phyloP scores from a whole-genome alignment of 2,797 vertebrate genomes.

The Mycteria americana region DNA sequence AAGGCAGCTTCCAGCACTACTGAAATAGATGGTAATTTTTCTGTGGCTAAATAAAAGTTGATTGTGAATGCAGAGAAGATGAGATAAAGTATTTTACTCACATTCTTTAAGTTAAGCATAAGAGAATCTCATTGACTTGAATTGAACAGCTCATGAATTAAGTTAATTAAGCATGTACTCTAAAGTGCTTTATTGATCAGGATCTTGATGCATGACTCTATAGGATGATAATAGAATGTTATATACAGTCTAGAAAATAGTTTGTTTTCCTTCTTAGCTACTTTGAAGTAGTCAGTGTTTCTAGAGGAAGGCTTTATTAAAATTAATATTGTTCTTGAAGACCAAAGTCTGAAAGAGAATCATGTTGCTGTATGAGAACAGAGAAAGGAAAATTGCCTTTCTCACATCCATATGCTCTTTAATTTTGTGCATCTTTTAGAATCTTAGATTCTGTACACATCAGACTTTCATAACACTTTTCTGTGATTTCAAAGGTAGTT shows the following conservation, averaged over 20 bases:
- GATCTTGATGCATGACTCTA: background rate
- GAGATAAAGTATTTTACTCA: background rate
- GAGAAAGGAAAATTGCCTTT: background rate
- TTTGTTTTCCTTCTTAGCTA: background rate
- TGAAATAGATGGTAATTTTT: background rate
- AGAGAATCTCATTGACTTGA: background rate
- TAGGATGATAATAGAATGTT: background rate
- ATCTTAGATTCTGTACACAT: background rate
- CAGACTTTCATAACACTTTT: background rate
- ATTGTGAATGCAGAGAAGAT: background rate
- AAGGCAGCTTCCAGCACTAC: background rate
- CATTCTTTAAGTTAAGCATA: no score
- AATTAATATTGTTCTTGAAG: background rate
- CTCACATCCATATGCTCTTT: background rate
- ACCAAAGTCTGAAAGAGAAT: background rate
- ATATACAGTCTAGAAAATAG: background rate
- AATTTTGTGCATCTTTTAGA: background rate
- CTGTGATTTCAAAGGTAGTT: background rate
- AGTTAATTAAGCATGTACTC: background rate
- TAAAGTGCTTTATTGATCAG: constrained; percentile 28
- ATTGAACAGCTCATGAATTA: background rate
- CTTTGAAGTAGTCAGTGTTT: background rate
- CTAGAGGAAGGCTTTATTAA: background rate
- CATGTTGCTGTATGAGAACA: background rate
- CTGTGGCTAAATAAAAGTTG: background rate